phyloP scores from a whole-genome alignment of 2,113 vertebrate genomes.

The Accipiter cooperii region DNA sequence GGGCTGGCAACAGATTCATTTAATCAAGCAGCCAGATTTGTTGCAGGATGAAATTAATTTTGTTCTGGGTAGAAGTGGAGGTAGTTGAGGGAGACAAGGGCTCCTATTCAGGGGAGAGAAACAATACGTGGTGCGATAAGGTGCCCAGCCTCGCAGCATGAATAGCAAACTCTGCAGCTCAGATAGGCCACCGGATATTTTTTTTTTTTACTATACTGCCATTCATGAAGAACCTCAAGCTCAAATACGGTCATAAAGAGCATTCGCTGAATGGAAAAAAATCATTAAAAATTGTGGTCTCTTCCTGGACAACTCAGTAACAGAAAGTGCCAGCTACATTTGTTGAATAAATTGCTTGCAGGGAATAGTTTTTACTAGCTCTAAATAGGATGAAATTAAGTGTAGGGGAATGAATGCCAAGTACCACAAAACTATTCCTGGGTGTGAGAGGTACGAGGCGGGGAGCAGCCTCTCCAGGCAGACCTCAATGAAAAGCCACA shows the following conservation, averaged over 20 bases:
- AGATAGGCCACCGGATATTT: background rate
- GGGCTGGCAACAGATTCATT: background rate
- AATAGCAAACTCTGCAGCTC: slow-evolving; percentile 11
- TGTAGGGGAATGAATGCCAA: slow-evolving; percentile 10
- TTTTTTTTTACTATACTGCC: background rate
- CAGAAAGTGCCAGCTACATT: slow-evolving; percentile 50
- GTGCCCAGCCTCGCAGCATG: accelerated
- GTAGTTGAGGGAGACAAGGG: background rate
- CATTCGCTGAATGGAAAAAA: slow-evolving; percentile 48
- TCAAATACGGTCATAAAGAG: slow-evolving; percentile 27
- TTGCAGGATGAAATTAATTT: slow-evolving; percentile 37
- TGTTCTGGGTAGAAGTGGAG: slow-evolving; percentile 3
- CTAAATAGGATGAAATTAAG: slow-evolving; percentile 55
- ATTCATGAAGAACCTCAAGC: slow-evolving; percentile 5
- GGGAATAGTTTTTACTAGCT: slow-evolving; percentile 52
- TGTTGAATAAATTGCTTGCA: slow-evolving; percentile 54
- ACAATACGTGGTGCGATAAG: background rate
- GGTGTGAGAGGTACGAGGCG: background rate
- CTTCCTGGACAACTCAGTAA: slow-evolving; percentile 52
- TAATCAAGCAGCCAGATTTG: slow-evolving; percentile 7
- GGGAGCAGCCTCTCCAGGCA: background rate
- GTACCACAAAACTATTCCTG: background rate
- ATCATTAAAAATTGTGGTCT: slow-evolving; percentile 48
- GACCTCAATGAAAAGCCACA: background rate
- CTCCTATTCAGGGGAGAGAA: slow-evolving; percentile 20